Evolutionary conservation across 2,113 vertebrate genomes (phyloP).

Genomic region (Bubalus kerabau): DNA sequence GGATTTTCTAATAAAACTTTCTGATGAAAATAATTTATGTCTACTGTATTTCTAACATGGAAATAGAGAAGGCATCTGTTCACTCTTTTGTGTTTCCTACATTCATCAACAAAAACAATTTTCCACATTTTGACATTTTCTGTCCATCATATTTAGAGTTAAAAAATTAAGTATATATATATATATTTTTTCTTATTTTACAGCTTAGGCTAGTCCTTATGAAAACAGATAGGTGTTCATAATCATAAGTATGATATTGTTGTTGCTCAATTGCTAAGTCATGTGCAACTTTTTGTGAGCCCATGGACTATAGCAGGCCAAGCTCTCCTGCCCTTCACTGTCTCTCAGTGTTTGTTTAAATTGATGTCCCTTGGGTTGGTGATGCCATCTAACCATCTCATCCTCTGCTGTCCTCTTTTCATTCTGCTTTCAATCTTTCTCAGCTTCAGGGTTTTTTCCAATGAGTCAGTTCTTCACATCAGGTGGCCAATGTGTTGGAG

Average conservation of each 20-base stretch:
- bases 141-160: background rate
- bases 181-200: background rate
- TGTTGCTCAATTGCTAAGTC: background rate
- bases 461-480: too few relatives aligned
- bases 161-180: background rate
- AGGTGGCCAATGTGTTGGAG: too few relatives aligned
- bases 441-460: too few relatives aligned
- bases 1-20: background rate
- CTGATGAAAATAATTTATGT: background rate
- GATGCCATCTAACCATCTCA: background rate
- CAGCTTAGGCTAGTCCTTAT: background rate
- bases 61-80: background rate
- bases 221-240: background rate
- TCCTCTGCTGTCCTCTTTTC: too few relatives aligned
- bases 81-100: background rate
- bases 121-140: background rate
- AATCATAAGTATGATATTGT: background rate
- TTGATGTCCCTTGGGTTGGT: background rate
- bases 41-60: background rate
- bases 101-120: background rate
- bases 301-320: background rate
- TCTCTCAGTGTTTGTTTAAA: background rate
- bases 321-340: background rate
- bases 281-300: background rate
- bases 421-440: too few relatives aligned